A percentile compares a stretch with the other conserved stretches of the same genome.
These are phyloP conservation scores for Brachymystax lenok DNA, from an alignment of 2,797 vertebrate species.

Conservation along the genomic window DNA sequence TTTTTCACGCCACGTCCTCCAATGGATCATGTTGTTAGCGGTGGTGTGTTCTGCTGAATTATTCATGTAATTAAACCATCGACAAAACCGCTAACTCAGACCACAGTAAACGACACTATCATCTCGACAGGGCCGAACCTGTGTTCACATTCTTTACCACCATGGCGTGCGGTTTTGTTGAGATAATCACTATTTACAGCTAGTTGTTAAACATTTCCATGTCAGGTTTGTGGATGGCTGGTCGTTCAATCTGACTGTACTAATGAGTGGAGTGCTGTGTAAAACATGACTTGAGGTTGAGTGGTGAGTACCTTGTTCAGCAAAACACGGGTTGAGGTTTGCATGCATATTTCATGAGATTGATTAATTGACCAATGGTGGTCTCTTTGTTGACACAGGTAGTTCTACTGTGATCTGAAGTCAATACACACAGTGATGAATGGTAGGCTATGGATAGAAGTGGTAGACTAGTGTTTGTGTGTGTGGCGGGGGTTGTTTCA, in stretches of 20 bases:
- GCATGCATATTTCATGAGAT: constrained; percentile 68
- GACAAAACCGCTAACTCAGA: not conserved
- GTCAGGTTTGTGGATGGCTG: not conserved
- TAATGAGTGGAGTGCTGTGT: constrained; percentile 1
- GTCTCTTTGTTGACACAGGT: constrained; percentile 53
- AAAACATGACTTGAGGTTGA: not conserved
- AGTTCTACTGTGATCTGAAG: constrained; percentile 55
- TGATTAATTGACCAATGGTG: constrained; percentile 60
- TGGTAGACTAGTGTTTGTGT: not conserved
- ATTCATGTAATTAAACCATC: not conserved
- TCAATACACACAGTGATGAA: constrained; percentile 52
- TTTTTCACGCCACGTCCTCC: not conserved
- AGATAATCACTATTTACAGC: not conserved
- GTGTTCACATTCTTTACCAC: not conserved
- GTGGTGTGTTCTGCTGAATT: not conserved
- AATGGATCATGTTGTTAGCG: not conserved
- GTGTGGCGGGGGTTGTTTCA: not conserved
- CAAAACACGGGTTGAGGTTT: constrained; percentile 55
- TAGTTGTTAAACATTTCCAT: not conserved
- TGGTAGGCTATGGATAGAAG: constrained; percentile 44
- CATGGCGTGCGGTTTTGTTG: not conserved
- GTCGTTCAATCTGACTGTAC: not conserved
- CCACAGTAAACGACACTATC: not conserved
- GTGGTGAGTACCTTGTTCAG: constrained; percentile 4
- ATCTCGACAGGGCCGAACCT: not conserved